Conservation (phyloP, 92 coral and sea anemone genomes). For the Porites rus region DNA sequence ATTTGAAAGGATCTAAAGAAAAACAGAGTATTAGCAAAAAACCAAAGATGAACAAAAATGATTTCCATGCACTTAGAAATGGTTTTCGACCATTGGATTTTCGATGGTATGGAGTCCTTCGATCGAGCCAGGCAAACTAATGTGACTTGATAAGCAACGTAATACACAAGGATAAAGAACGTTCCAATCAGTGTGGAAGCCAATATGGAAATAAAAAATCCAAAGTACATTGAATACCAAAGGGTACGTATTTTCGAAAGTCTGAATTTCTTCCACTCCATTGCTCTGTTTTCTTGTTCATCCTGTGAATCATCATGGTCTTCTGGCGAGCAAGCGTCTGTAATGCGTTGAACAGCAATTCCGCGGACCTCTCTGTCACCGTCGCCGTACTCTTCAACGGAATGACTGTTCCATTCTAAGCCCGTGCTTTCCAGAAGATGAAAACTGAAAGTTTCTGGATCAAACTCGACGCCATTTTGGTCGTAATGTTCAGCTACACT, state of each 20-base stretch:
- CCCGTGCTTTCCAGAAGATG: conserved; percentile 7
- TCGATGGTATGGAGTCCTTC: neutral
- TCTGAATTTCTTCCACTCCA: conserved; percentile 37
- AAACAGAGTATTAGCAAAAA: neutral
- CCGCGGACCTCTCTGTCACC: neutral
- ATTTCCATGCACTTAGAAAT: neutral
- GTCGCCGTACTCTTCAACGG: conserved; percentile 10
- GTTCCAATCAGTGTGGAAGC: neutral
- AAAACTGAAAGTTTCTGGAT: neutral
- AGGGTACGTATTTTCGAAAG: neutral
- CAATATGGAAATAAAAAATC: neutral
- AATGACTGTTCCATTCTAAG: conserved; percentile 5
- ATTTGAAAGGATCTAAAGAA: conserved; percentile 5
- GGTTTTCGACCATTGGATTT: conserved; percentile 9
- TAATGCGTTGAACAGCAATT: neutral
- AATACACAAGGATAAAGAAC: neutral
- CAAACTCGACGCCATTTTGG: neutral
- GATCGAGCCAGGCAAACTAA: neutral
- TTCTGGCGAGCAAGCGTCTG: neutral
- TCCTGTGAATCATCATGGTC: neutral
- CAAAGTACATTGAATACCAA: conserved; percentile 8
- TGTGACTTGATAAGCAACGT: neutral
- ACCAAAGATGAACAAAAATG: neutral
- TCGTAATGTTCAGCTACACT: conserved; percentile 2
- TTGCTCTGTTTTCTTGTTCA: neutral